phyloP scores from a whole-genome alignment of 2,113 vertebrate species.

The Neoarius graeffei region DNA sequence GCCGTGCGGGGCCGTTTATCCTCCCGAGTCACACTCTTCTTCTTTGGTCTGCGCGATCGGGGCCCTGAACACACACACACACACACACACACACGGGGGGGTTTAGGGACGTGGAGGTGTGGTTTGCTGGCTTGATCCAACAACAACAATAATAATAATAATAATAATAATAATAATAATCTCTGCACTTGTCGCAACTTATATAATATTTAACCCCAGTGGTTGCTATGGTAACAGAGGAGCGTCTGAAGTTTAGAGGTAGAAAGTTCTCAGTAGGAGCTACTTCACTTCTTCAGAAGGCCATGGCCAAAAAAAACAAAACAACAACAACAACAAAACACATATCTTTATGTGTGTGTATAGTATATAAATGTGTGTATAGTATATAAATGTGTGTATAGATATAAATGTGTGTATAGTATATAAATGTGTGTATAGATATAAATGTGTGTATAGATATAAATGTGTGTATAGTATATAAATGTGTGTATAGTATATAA shows the following conservation, averaged over 20 bases:
- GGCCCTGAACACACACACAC: slow-evolving; percentile 74
- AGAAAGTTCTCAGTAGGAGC: background rate
- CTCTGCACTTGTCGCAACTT: background rate
- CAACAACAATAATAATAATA: no score
- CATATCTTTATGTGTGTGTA: no score
- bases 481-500: no score
- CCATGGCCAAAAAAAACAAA: background rate
- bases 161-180: background rate
- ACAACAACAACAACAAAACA: background rate
- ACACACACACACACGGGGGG: background rate
- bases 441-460: no score
- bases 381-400: no score
- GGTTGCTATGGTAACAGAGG: background rate
- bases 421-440: no score
- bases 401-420: no score
- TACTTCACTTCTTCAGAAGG: background rate
- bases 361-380: background rate
- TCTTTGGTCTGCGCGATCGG: slow-evolving; percentile 92
- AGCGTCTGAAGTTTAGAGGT: background rate
- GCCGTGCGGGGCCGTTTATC: slow-evolving; percentile 89
- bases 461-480: no score
- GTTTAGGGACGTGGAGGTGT: background rate
- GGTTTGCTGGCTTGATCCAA: background rate
- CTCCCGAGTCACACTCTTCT: slow-evolving; percentile 80
- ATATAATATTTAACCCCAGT: background rate